Evolutionary conservation across 2,797 vertebrate genomes (phyloP), one percentile per base, ranked within the genome.

Genomic region (Serranus cabrilla): DNA sequence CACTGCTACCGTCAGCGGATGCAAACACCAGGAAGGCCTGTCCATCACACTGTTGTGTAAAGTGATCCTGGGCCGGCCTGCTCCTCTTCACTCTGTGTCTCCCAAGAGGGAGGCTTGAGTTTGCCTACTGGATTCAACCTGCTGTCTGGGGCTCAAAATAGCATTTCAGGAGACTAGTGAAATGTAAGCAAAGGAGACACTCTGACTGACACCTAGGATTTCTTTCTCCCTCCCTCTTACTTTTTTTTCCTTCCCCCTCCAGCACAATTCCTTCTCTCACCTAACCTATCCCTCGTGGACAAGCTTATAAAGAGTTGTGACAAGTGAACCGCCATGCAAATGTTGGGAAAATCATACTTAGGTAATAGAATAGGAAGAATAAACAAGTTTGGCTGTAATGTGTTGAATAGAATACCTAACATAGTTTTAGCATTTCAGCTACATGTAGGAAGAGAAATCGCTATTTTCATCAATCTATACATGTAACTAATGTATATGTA

Each of bases 121-220:
- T 93, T 93, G 91, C 93, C 90, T 93, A 83, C 93, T 92, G 92
- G 88, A 94, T 94, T 92, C 92, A 94, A 94, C 90, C 91, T 91
- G 92, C 92, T 91, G 93, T 94, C 93, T 92, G 85, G 83, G 85
- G 88, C 94, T 95, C 91, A 94, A 94, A 95, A 96, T 95, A 95
- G 93, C 92, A 90, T 90, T 95, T 94, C 90, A 90, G 89, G 91
- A 92, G 91, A 91, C 90, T 89, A 89, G 90, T 93, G 93, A 94
- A 94, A 94, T 93, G 91, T 94, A 94, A 94, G 92, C 93, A 93
- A 90, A 92, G 89, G 90, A 93, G 92, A 93, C 91, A 87, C 91
- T 90, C 90, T 93, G 91, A 90, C 89, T 93, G 93, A 94, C 93
- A 95, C 91, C 86, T 84, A 77, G 82, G 87, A 90, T 87, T 89